Conservation (phyloP, 1,140 invertebrate genomes). For the Aphis gossypii region DNA sequence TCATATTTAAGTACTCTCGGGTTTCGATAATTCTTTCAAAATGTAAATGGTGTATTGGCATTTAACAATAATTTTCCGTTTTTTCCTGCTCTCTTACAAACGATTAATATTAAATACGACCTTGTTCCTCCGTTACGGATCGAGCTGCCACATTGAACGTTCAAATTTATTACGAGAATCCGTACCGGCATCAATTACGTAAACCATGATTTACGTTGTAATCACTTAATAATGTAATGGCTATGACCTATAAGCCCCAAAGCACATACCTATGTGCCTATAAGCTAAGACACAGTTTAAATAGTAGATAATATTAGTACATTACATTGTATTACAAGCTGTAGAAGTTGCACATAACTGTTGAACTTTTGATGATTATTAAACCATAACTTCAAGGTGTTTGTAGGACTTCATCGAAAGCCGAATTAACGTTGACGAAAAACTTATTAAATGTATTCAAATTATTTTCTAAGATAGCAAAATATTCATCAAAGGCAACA, state of each 20-base stretch:
- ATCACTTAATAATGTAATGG: constrained; percentile 22
- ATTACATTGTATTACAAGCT: neutral
- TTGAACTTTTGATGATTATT: constrained; percentile 22
- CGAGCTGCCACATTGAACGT: neutral
- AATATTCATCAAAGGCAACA: neutral
- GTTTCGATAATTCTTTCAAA: neutral
- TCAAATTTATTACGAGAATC: neutral
- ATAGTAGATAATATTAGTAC: neutral
- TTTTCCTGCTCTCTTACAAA: neutral
- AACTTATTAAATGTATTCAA: neutral
- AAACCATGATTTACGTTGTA: neutral
- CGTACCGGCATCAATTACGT: neutral
- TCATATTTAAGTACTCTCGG: neutral
- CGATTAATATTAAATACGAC: constrained; percentile 5
- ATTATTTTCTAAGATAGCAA: neutral
- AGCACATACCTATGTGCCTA: neutral
- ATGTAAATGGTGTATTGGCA: neutral
- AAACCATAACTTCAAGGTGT: neutral
- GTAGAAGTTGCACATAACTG: neutral
- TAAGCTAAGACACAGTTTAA: neutral
- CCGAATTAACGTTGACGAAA: neutral
- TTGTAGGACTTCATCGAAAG: neutral
- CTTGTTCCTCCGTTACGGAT: neutral
- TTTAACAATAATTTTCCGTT: neutral
- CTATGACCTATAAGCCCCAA: neutral